Evolutionary conservation across 2,888 invertebrate species (phyloP), one percentile per base, ranked within the genome.

Genomic region (Nudaria mundana): DNA sequence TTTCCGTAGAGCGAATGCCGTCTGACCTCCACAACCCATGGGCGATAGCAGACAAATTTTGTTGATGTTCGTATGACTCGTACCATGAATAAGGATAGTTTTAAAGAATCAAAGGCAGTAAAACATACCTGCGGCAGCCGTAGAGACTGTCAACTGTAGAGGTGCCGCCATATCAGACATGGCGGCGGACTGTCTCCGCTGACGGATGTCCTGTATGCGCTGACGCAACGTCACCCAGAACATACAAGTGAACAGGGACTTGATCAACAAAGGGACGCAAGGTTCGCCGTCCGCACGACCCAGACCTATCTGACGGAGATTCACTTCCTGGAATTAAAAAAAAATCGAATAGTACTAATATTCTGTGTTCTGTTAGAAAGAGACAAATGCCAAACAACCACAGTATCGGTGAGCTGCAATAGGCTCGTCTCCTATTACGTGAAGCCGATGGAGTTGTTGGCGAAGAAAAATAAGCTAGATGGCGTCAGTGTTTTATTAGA

Each of bases 161-260:
- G 95, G 95, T 8, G 95, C 94, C 11, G 93, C 93, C 91, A 95
- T 93, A 63, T 95, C 94, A 0, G 92, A 91, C 44, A 94, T 74
- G n/a, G 92, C 91, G 33, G 92, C 91, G 12, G 91, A 91, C 53
- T 92, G 92, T 20, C 91, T 89, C 6, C 92, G 90, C 48, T 92
- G 91, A 38, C 91, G 90, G 48, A 93, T 90, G 80, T 98, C 98
- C 61, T 95, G 94, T 66, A 95, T 92, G 73, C 94, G 94, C 79
- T 98, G 98, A 7, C 97, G 91, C 74, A 98, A 88, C 7, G 98
- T 98, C 56, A 98, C 93, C 97, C 98, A 98, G 85, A 99, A 98
- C 94, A 98, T 96, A 40, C 94, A 90, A 33, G 97, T 95, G 82
- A 96, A 98, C 39, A 95, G 77, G 29, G 95, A 94, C 92, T 95